A percentile compares a stretch with the other conserved stretches of the same genome.
Evolutionary conservation across 2,888 invertebrate species (phyloP).

Genomic region (Tenthredo amoena): DNA sequence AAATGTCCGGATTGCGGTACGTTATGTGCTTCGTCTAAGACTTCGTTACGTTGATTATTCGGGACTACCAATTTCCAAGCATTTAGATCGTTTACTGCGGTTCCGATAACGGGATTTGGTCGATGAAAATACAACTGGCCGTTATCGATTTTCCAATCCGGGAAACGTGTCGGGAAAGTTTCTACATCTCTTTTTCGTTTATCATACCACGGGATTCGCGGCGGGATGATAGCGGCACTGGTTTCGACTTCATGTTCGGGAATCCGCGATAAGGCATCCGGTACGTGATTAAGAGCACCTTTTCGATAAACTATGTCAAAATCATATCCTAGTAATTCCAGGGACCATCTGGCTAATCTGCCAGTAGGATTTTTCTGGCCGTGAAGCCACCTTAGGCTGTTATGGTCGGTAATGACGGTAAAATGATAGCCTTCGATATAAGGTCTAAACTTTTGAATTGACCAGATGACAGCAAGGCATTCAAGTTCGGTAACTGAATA

Average conservation of each 20-base stretch:
- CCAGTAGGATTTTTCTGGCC: constrained; percentile 60
- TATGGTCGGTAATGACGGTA: constrained; percentile 59
- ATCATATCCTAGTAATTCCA: constrained; percentile 30
- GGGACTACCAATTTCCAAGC: too few relatives aligned
- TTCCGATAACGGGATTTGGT: neutral
- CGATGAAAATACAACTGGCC: neutral
- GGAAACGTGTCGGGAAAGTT: neutral
- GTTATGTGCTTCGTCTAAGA: too few relatives aligned
- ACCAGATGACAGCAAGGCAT: too few relatives aligned
- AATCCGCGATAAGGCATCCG: too few relatives aligned
- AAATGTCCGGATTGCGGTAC: too few relatives aligned
- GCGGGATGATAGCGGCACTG: too few relatives aligned
- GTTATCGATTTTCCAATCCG: neutral
- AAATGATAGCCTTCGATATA: constrained; percentile 64
- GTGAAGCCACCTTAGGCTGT: constrained; percentile 61
- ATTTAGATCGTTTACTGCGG: neutral
- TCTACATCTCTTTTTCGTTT: neutral
- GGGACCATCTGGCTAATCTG: constrained; percentile 57
- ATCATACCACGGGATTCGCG: too few relatives aligned
- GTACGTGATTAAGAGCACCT: too few relatives aligned
- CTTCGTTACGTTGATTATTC: too few relatives aligned
- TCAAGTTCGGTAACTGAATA: too few relatives aligned
- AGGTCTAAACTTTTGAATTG: constrained; percentile 59
- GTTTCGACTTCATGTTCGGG: too few relatives aligned
- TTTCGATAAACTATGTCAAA: too few relatives aligned